A percentile compares a stretch with the other conserved stretches of the same genome.
Conservation (phyloP, 2,888 invertebrate genomes). For the Pyrrhia umbra region DNA sequence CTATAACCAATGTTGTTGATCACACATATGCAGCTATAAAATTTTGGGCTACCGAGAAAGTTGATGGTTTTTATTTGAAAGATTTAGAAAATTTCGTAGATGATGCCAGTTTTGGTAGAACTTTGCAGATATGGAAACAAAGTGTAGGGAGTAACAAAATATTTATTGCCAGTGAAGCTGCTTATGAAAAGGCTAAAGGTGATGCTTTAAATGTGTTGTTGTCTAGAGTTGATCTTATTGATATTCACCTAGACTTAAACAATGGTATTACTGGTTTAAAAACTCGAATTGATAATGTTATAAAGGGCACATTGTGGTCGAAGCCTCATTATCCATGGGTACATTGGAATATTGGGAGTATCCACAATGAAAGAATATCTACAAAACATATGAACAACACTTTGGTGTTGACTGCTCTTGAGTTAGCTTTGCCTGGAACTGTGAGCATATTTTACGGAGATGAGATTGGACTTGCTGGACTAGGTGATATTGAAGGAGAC, state of each 20-base stretch:
- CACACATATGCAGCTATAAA: constrained; percentile 80
- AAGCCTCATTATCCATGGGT: constrained; percentile 93
- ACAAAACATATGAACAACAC: constrained; percentile 91
- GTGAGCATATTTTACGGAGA: constrained; percentile 97
- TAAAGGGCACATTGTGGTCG: constrained; percentile 90
- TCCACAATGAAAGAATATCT: constrained; percentile 91
- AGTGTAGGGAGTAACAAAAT: constrained; percentile 91
- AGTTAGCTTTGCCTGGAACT: constrained; percentile 96
- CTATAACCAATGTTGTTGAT: constrained; percentile 73
- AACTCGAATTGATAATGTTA: constrained; percentile 89
- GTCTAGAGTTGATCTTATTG: constrained; percentile 92
- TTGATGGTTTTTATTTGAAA: constrained; percentile 97
- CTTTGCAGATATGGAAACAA: constrained; percentile 92
- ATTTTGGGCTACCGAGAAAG: constrained; percentile 91
- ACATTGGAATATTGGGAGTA: constrained; percentile 94
- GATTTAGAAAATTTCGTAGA: constrained; percentile 92
- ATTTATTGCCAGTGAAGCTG: constrained; percentile 92
- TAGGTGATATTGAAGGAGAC: constrained; percentile 89
- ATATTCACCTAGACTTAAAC: constrained; percentile 91
- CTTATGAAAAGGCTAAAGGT: constrained; percentile 84
- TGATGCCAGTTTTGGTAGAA: constrained; percentile 90
- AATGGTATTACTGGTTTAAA: constrained; percentile 91
- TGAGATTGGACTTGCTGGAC: constrained; percentile 94
- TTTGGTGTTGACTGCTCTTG: constrained; percentile 92
- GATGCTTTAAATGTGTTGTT: constrained; percentile 91